Percentiles rank a stretch among this genome's conserved stretches.
Evolutionary conservation across 2,797 vertebrate genomes (phyloP).

Genomic region (Lophotriccus pileatus): DNA sequence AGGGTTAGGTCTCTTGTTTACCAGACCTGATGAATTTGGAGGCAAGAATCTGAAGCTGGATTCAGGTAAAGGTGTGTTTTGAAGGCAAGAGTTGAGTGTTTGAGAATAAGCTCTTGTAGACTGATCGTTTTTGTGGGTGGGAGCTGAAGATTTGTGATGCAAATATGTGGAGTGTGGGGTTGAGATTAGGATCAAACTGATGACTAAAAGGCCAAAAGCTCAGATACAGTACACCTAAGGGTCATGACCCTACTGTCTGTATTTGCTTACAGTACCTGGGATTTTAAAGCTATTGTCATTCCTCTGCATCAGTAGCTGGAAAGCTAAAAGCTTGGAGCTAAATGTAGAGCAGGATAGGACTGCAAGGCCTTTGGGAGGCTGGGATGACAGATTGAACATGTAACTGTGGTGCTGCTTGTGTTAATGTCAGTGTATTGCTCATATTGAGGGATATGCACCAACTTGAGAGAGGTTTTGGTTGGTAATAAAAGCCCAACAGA

Average conservation of each 20-base stretch:
- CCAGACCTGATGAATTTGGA: neutral
- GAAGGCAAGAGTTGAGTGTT: neutral
- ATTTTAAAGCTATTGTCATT: neutral
- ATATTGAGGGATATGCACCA: neutral
- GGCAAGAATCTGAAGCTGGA: neutral
- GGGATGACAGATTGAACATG: neutral
- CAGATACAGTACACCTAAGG: neutral
- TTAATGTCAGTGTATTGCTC: rapidly evolving
- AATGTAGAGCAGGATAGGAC: neutral
- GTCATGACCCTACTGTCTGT: neutral
- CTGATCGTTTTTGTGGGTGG: neutral
- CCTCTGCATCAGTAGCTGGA: neutral
- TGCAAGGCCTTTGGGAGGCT: neutral
- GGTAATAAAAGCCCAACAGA: neutral
- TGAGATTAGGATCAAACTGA: neutral
- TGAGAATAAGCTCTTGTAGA: neutral
- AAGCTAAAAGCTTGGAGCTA: neutral
- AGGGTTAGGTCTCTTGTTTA: neutral
- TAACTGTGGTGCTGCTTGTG: neutral
- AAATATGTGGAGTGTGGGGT: neutral
- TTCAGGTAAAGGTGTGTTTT: neutral
- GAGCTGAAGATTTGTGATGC: neutral
- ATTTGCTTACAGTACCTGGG: neutral
- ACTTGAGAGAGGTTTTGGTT: neutral
- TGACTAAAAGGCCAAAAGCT: neutral